Percentiles rank a stretch among this genome's conserved stretches.
phyloP scores from a whole-genome alignment of 2,113 vertebrate genomes.

The Anolis carolinensis region DNA sequence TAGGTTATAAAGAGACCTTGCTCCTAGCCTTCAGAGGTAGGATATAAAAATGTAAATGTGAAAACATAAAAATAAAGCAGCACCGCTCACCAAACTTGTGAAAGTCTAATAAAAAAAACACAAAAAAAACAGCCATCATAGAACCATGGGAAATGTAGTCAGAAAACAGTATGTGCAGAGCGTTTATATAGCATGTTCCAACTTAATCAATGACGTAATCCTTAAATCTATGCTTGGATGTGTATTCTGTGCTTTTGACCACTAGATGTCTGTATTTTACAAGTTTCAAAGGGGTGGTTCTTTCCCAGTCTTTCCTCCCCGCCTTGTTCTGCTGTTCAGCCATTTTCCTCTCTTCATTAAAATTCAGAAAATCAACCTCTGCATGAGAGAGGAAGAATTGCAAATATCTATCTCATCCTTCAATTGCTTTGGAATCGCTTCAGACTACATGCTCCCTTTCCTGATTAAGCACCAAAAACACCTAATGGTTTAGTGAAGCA shows the following conservation, averaged over 20 bases:
- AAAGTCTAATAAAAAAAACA: background rate
- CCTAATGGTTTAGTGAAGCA: background rate
- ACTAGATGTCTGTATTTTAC: conserved; percentile 67
- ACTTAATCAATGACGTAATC: background rate
- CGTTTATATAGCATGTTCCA: background rate
- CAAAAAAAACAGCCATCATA: background rate
- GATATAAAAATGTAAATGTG: background rate
- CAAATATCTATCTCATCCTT: background rate
- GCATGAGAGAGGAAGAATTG: background rate
- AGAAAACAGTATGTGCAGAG: background rate
- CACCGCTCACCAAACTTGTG: background rate
- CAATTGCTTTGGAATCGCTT: background rate
- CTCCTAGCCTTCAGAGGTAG: background rate
- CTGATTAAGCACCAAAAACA: conserved; percentile 6
- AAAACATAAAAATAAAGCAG: background rate
- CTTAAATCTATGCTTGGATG: background rate
- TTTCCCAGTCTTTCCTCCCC: conserved; percentile 14
- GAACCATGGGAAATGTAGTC: background rate
- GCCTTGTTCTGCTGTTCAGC: conserved; percentile 35
- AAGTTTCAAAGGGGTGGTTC: background rate
- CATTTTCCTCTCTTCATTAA: conserved; percentile 49
- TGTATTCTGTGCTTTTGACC: conserved; percentile 28
- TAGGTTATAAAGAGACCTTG: too few species aligned
- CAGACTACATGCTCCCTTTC: background rate
- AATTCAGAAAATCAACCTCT: conserved; percentile 19